Evolutionary conservation across 2,797 vertebrate species (phyloP).

Genomic region (Chloroceryle inda): DNA sequence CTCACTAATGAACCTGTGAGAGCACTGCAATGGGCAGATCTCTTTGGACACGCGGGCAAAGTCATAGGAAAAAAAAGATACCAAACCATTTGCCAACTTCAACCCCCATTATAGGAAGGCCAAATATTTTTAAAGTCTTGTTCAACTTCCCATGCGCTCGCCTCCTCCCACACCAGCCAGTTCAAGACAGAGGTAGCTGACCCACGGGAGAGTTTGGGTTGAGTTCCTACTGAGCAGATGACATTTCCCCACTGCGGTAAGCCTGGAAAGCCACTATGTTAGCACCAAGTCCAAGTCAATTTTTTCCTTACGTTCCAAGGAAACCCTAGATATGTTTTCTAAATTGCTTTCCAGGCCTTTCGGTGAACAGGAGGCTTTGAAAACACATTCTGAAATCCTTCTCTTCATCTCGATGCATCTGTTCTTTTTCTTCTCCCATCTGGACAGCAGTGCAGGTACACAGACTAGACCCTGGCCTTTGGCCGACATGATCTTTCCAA

Average conservation of each 20-base stretch:
- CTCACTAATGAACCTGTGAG: neutral
- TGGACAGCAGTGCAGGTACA: conserved; percentile 19
- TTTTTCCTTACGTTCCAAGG: conserved; percentile 63
- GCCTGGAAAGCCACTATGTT: neutral
- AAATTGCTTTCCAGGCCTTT: conserved; percentile 39
- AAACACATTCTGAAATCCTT: conserved; percentile 36
- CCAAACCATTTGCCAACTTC: neutral
- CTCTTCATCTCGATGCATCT: conserved; percentile 26
- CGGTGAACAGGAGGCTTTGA: conserved; percentile 50
- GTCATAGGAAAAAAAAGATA: neutral
- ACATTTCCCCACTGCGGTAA: neutral
- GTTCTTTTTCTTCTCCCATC: conserved; percentile 59
- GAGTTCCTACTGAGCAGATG: conserved; percentile 24
- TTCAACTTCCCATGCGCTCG: neutral
- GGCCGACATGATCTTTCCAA: conserved; percentile 67
- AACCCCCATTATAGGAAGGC: neutral
- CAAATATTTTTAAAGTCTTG: neutral
- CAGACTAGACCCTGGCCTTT: conserved; percentile 42
- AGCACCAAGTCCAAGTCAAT: conserved; percentile 19
- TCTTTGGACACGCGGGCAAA: neutral
- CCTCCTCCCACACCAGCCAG: neutral
- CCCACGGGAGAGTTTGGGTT: neutral
- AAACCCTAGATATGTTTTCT: conserved; percentile 48
- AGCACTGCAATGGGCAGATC: neutral
- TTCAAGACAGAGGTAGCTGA: neutral